These are phyloP conservation scores for Caenorhabditis doughertyi DNA, from an alignment of 2,888 invertebrate species.

Conservation along the genomic window DNA sequence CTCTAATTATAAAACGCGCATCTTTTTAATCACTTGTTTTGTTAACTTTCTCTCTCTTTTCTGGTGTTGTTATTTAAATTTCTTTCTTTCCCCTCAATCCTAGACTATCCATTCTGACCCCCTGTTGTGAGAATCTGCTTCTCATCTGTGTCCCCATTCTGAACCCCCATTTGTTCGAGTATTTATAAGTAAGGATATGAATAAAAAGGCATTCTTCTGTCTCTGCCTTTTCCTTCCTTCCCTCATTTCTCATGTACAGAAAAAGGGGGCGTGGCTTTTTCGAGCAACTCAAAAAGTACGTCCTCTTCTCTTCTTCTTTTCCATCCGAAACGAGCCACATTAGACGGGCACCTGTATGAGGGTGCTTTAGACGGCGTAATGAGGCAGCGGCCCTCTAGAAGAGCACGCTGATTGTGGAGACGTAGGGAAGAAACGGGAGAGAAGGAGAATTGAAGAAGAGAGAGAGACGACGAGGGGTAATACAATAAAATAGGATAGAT, in stretches of 20 bases:
- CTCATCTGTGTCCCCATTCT: conserved; percentile 5
- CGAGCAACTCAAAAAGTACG: conserved; percentile 29
- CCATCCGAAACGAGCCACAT: conserved; percentile 60
- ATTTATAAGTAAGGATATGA: conserved; percentile 48
- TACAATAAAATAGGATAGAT: conserved; percentile 71
- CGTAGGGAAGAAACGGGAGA: neutral
- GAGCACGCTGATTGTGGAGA: conserved; percentile 62
- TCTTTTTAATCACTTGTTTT: conserved; percentile 20
- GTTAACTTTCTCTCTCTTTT: conserved; percentile 8
- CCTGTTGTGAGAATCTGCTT: neutral
- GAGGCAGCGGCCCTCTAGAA: conserved; percentile 22
- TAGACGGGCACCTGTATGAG: conserved; percentile 61
- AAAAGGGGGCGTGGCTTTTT: conserved; percentile 15
- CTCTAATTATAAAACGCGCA: conserved; percentile 11
- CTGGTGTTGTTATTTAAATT: conserved; percentile 35
- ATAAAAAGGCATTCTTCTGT: conserved; percentile 24
- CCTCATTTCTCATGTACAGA: neutral
- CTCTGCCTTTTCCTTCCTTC: neutral
- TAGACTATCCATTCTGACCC: neutral
- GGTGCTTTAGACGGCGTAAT: conserved; percentile 59
- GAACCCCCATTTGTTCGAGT: conserved; percentile 12
- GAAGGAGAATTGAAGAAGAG: neutral
- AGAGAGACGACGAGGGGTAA: conserved; percentile 42
- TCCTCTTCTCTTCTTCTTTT: neutral
- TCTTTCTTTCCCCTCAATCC: conserved; percentile 1